These are phyloP conservation scores for Drosophila nigritarsus DNA, from an alignment of 2,888 invertebrate genomes.

Conservation along the genomic window DNA sequence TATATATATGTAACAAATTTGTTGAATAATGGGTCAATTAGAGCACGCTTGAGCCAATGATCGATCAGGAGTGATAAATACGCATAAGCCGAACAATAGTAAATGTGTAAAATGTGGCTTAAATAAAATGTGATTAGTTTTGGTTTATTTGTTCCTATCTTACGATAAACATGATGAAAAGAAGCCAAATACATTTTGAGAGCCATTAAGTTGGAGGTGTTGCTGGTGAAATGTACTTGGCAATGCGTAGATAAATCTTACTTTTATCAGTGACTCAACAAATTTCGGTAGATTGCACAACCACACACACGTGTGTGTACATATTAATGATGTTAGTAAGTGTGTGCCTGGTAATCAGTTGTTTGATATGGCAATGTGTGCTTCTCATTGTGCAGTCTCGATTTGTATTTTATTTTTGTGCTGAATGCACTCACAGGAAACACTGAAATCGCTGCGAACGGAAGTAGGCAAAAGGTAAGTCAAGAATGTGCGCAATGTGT, in stretches of 20 bases:
- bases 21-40: conserved; percentile 19
- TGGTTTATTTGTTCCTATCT: conserved; percentile 13
- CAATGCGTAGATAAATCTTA: conserved; percentile 11
- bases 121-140: conserved; percentile 1
- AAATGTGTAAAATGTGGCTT: background rate
- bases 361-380: conserved; percentile 13
- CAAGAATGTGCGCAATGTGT: conserved; percentile 29
- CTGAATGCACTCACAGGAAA: conserved; percentile 38
- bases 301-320: background rate
- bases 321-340: background rate
- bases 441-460: conserved; percentile 40
- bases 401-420: conserved; percentile 6
- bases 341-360: background rate
- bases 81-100: background rate
- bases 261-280: conserved; percentile 12
- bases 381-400: conserved; percentile 17
- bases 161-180: conserved; percentile 47
- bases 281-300: background rate
- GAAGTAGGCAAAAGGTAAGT: conserved; percentile 62
- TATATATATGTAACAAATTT: background rate
- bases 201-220: conserved; percentile 22
- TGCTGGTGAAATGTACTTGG: conserved; percentile 2
- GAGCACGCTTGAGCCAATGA: background rate
- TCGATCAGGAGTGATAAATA: background rate
- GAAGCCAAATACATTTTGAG: conserved; percentile 26